phyloP scores from a whole-genome alignment of 2,888 invertebrate species.

The Ganaspis brasiliensis region DNA sequence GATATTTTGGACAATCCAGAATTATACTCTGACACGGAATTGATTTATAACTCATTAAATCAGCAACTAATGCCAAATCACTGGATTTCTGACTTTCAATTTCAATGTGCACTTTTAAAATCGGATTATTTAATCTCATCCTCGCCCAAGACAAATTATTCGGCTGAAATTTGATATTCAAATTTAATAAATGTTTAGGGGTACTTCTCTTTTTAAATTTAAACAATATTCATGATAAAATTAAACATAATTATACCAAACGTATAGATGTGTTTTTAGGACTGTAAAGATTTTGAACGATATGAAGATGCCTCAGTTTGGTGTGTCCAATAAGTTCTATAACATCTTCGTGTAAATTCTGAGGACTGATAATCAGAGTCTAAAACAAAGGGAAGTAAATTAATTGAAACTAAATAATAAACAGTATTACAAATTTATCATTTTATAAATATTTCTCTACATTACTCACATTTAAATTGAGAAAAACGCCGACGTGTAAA shows the following conservation, averaged over 20 bases:
- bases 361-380: conserved; percentile 86
- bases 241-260: too few relatives aligned
- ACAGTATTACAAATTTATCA: too few relatives aligned
- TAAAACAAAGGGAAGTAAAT: conserved; percentile 72
- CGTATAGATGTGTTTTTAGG: conserved; percentile 82
- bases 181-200: too few relatives aligned
- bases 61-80: conserved; percentile 84
- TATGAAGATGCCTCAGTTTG: conserved; percentile 85
- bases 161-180: conserved; percentile 69
- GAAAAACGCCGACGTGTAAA: conserved; percentile 88
- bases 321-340: conserved; percentile 86
- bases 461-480: conserved; percentile 85
- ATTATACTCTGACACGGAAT: conserved; percentile 77
- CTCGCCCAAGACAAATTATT: conserved; percentile 80
- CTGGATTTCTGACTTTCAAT: conserved; percentile 84
- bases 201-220: too few relatives aligned
- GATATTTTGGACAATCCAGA: conserved; percentile 73
- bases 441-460: too few relatives aligned
- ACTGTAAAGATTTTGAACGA: conserved; percentile 88
- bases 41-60: conserved; percentile 70
- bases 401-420: too few relatives aligned
- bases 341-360: conserved; percentile 89
- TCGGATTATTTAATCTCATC: conserved; percentile 83
- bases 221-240: too few relatives aligned
- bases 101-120: conserved; percentile 86